Percentiles rank a stretch among this genome's conserved stretches.
Evolutionary conservation across 1,140 invertebrate genomes (phyloP).

Genomic region (Mycetomoellerius zeteki): DNA sequence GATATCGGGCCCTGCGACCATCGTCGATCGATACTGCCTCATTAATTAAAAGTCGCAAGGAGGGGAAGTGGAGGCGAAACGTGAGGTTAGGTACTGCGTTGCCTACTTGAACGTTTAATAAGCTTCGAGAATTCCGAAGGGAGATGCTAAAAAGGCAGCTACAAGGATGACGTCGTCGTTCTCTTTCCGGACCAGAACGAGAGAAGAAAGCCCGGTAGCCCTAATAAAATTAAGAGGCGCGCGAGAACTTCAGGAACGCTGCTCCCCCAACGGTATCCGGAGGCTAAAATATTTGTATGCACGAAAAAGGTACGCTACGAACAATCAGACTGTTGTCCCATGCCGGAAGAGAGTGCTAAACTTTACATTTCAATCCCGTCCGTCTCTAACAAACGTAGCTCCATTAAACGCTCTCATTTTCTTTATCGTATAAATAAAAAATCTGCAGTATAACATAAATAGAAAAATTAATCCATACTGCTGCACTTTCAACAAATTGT

Average conservation of each 20-base stretch:
- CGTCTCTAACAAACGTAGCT: too few species aligned
- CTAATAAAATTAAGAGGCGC: slow-evolving; percentile 58
- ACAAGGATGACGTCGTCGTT: slow-evolving; percentile 44
- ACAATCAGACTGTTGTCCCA: slow-evolving; percentile 10
- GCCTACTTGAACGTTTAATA: slow-evolving; percentile 63
- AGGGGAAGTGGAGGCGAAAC: background rate
- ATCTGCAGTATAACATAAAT: background rate
- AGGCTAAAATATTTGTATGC: slow-evolving; percentile 49
- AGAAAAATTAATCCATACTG: background rate
- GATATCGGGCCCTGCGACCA: slow-evolving; percentile 45
- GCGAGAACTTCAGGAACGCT: background rate
- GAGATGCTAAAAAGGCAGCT: slow-evolving; percentile 58
- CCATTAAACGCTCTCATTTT: background rate
- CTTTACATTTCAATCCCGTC: slow-evolving; percentile 35
- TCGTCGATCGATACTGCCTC: slow-evolving; percentile 60
- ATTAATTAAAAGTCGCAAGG: slow-evolving; percentile 66
- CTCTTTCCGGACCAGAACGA: background rate
- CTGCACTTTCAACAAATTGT: background rate
- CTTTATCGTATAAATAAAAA: background rate
- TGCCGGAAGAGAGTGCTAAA: slow-evolving; percentile 29
- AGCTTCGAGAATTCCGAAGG: slow-evolving; percentile 55
- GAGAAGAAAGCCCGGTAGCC: slow-evolving; percentile 19
- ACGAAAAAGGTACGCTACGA: slow-evolving; percentile 21
- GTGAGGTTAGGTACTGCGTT: slow-evolving; percentile 48
- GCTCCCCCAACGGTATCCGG: background rate